phyloP scores from a whole-genome alignment of 1,140 invertebrate genomes.

The Cecropterus lyciades region DNA sequence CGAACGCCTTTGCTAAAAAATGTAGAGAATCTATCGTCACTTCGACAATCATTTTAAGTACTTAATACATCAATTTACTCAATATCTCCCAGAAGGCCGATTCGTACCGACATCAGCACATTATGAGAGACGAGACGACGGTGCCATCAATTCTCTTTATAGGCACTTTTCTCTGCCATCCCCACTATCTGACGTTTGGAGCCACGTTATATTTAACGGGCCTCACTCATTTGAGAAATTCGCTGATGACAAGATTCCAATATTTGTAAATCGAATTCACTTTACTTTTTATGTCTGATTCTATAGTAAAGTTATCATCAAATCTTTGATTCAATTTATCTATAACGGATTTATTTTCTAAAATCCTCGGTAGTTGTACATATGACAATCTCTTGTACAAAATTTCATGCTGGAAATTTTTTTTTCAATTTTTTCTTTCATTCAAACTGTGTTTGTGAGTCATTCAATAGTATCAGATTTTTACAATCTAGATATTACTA shows the following conservation, averaged over 20 bases:
- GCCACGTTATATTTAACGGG: constrained; percentile 74
- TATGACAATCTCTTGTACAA: too few relatives aligned
- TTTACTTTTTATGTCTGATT: too few relatives aligned
- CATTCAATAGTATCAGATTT: too few relatives aligned
- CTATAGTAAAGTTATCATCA: too few relatives aligned
- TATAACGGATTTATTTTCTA: too few relatives aligned
- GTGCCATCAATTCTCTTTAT: constrained; percentile 72
- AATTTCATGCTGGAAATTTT: too few relatives aligned
- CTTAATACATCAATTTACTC: constrained; percentile 14
- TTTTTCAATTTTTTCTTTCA: too few relatives aligned
- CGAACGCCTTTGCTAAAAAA: background rate
- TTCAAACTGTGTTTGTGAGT: too few relatives aligned
- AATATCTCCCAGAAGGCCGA: constrained; percentile 33
- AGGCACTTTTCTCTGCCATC: constrained; percentile 67
- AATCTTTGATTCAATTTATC: too few relatives aligned
- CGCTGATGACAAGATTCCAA: constrained; percentile 18
- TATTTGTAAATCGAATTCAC: constrained; percentile 16
- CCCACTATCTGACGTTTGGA: constrained; percentile 62
- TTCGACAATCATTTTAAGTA: constrained; percentile 3
- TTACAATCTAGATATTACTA: too few relatives aligned
- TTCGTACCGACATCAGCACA: constrained; percentile 40
- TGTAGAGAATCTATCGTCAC: background rate
- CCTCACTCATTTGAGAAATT: constrained; percentile 64
- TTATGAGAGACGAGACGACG: constrained; percentile 52
- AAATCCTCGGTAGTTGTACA: too few relatives aligned